These are phyloP conservation scores for Callorhinus ursinus DNA, from an alignment of 2,113 vertebrate genomes.

Conservation along the genomic window DNA sequence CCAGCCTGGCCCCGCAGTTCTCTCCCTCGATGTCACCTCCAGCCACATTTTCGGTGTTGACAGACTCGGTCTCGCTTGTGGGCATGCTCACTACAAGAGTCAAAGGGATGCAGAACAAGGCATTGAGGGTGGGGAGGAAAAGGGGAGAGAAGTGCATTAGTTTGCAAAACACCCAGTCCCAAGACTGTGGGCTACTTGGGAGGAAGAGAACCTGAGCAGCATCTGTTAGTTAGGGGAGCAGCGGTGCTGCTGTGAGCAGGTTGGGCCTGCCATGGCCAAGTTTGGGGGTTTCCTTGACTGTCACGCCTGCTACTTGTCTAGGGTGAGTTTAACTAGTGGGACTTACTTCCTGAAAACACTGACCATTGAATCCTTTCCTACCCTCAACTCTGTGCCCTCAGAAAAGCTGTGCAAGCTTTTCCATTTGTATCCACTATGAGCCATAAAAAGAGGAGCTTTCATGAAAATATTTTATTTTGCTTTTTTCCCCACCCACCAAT, in stretches of 20 bases:
- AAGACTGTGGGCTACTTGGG: background rate
- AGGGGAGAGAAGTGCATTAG: conserved; percentile 52
- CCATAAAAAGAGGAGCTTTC: background rate
- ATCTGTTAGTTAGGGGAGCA: background rate
- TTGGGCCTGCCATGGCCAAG: background rate
- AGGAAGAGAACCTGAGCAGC: background rate
- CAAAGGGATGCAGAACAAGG: conserved; percentile 67
- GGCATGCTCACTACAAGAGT: conserved; percentile 97
- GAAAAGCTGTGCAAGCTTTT: background rate
- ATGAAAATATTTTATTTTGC: background rate
- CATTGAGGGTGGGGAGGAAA: background rate
- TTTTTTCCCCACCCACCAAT: background rate
- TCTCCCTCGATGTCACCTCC: conserved; percentile 96
- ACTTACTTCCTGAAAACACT: background rate
- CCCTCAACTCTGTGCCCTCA: background rate
- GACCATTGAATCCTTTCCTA: background rate
- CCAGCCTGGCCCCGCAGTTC: conserved; percentile 95
- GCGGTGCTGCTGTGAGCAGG: background rate
- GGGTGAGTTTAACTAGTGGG: background rate
- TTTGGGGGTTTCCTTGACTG: background rate
- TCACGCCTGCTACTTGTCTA: background rate
- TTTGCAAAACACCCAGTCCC: background rate
- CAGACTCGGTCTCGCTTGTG: conserved; percentile 97
- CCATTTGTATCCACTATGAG: background rate
- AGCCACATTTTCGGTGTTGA: conserved; percentile 97